Evolutionary conservation across 2,888 invertebrate genomes (phyloP).

Genomic region (Rhodophaea formosa): DNA sequence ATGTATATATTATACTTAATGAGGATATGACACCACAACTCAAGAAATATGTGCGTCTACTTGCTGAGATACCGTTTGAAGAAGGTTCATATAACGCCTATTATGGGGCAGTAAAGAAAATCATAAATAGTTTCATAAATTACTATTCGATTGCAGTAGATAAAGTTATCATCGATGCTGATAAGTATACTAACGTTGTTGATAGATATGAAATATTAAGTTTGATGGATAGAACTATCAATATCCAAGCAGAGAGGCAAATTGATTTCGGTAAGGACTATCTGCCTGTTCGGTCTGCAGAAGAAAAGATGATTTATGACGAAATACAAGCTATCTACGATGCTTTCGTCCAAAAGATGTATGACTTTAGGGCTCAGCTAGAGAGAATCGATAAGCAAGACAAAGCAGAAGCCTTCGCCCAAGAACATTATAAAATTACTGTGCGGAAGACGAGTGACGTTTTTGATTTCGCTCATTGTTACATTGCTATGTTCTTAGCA

Average conservation of each 20-base stretch:
- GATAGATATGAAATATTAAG: slow-evolving; percentile 38
- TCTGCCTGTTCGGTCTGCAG: slow-evolving; percentile 35
- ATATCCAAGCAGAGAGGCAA: slow-evolving; percentile 40
- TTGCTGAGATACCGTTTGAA: slow-evolving; percentile 39
- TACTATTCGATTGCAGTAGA: slow-evolving; percentile 47
- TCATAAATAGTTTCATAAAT: slow-evolving; percentile 45
- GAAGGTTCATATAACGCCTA: slow-evolving; percentile 47
- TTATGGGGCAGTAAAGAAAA: slow-evolving; percentile 52
- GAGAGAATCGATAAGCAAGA: slow-evolving; percentile 41
- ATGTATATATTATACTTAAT: slow-evolving; percentile 41
- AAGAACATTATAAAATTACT: slow-evolving; percentile 41
- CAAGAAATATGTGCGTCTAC: slow-evolving; percentile 37
- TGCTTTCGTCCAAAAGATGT: slow-evolving; percentile 34
- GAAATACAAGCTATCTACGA: slow-evolving; percentile 38
- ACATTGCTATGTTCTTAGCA: slow-evolving; percentile 43
- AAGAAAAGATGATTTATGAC: slow-evolving; percentile 43
- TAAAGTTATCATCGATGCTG: slow-evolving; percentile 41
- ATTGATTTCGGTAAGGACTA: slow-evolving; percentile 43
- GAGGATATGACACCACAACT: slow-evolving; percentile 44
- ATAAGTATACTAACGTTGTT: slow-evolving; percentile 34
- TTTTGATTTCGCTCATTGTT: slow-evolving; percentile 46
- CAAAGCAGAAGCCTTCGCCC: slow-evolving; percentile 42
- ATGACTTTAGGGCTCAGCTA: slow-evolving; percentile 34
- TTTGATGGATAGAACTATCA: slow-evolving; percentile 44
- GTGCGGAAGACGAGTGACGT: slow-evolving; percentile 41